A percentile compares a stretch with the other conserved stretches of the same genome.
These are phyloP conservation scores for Hapalemur alaotrensis DNA, from an alignment of 2,797 vertebrate species.

Conservation along the genomic window DNA sequence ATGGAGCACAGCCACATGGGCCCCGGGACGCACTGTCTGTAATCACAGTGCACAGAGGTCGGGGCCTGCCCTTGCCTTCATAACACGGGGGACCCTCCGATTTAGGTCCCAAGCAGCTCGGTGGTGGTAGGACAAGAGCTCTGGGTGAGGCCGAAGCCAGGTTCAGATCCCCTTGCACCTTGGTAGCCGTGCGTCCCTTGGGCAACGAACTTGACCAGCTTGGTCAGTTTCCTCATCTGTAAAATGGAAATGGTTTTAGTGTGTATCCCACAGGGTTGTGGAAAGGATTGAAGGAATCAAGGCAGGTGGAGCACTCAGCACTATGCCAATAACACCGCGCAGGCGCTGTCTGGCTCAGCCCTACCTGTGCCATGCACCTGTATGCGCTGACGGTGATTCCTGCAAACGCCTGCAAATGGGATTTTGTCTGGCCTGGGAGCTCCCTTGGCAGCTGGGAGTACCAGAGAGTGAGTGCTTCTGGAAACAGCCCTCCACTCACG, in stretches of 20 bases:
- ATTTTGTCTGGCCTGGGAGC: neutral
- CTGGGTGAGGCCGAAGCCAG: neutral
- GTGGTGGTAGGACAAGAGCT: neutral
- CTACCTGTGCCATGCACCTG: neutral
- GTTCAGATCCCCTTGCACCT: neutral
- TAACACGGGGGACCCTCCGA: fast-evolving
- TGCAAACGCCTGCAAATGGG: neutral
- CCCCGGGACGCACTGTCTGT: too few species aligned
- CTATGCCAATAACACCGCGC: neutral
- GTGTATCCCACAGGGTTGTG: neutral
- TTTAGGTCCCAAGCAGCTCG: neutral
- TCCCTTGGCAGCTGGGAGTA: neutral
- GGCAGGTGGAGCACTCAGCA: neutral
- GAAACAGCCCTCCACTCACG: neutral
- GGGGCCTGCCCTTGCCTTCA: neutral
- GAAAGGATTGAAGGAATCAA: neutral
- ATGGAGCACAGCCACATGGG: neutral
- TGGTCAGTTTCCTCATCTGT: neutral
- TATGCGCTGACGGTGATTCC: neutral
- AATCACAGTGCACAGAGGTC: neutral
- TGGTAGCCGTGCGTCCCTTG: neutral
- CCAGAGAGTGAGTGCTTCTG: neutral
- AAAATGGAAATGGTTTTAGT: neutral
- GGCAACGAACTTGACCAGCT: neutral
- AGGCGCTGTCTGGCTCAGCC: neutral